Conservation (phyloP, 2,888 invertebrate genomes). For the Macroteleia sp. region DNA sequence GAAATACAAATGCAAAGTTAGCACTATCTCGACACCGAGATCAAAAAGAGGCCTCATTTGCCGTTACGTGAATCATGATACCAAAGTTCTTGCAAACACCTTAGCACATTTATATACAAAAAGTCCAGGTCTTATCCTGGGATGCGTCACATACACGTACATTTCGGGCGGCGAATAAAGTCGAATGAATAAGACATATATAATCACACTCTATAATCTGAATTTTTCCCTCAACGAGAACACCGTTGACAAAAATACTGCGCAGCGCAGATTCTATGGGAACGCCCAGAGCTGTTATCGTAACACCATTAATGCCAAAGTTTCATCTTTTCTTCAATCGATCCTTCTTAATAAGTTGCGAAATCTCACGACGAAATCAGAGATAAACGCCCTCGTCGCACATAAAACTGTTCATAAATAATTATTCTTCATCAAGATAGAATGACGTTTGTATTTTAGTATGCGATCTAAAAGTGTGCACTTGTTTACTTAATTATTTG, state of each 20-base stretch:
- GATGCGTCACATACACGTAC: slow-evolving; percentile 15
- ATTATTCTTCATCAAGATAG: no score
- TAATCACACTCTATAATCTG: slow-evolving; percentile 17
- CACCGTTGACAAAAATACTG: slow-evolving; percentile 16
- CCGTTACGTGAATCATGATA: slow-evolving; percentile 11
- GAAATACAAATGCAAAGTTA: slow-evolving; percentile 8
- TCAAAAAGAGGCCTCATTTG: background rate
- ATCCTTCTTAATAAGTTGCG: slow-evolving; percentile 4
- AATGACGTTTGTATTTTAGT: no score
- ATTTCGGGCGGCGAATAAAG: slow-evolving; percentile 8
- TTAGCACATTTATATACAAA: slow-evolving; percentile 39
- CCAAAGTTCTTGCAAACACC: slow-evolving; percentile 16
- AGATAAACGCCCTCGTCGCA: slow-evolving; percentile 2
- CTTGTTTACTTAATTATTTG: background rate
- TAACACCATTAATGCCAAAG: slow-evolving; percentile 4
- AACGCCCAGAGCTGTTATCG: slow-evolving; percentile 16
- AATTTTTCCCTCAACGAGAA: slow-evolving; percentile 7
- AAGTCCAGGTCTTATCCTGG: slow-evolving; percentile 22
- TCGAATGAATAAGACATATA: slow-evolving; percentile 8
- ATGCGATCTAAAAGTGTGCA: slow-evolving; percentile 9
- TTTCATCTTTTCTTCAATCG: slow-evolving; percentile 1
- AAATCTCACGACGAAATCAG: background rate
- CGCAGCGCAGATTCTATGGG: background rate
- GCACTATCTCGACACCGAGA: slow-evolving; percentile 4
- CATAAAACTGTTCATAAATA: slow-evolving; percentile 13